Evolutionary conservation across 2,888 invertebrate species (phyloP).

Genomic region (Leptopterna dolabrata): DNA sequence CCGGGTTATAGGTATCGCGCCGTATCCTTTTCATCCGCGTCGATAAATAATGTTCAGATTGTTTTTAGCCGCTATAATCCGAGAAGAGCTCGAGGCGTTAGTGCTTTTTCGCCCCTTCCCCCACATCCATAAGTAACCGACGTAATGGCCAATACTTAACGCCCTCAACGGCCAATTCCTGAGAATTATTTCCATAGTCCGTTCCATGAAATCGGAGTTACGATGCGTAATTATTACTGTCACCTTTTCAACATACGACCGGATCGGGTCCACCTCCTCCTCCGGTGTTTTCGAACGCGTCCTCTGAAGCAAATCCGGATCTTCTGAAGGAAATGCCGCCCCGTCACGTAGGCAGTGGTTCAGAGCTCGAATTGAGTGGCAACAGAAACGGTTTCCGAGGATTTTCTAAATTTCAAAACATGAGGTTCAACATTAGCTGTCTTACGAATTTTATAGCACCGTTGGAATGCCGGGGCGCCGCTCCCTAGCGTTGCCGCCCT

Average conservation of each 20-base stretch:
- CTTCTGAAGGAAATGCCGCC: too few relatives aligned
- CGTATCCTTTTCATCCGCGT: neutral
- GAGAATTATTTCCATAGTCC: conserved; percentile 10
- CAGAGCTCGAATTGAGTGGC: too few relatives aligned
- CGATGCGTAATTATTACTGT: conserved; percentile 26
- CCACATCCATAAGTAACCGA: conserved; percentile 19
- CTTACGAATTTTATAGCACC: too few relatives aligned
- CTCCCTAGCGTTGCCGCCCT: too few relatives aligned
- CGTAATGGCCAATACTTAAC: conserved; percentile 51
- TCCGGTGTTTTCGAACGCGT: neutral
- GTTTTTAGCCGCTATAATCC: conserved; percentile 46
- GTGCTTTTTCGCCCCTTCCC: neutral
- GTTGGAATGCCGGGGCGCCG: too few relatives aligned
- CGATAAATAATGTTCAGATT: conserved; percentile 41
- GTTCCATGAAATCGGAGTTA: conserved; percentile 36
- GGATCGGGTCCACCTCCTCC: neutral
- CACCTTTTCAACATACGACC: conserved; percentile 1
- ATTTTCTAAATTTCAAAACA: too few relatives aligned
- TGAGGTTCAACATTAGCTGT: too few relatives aligned
- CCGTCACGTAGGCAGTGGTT: too few relatives aligned
- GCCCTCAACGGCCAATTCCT: conserved; percentile 36
- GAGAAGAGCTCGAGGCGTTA: neutral
- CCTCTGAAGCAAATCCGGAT: too few relatives aligned
- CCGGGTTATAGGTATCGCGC: conserved; percentile 9
- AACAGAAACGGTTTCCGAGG: too few relatives aligned